Conservation (phyloP, 1,140 invertebrate species). For the Leptinotarsa undecemlineata region DNA sequence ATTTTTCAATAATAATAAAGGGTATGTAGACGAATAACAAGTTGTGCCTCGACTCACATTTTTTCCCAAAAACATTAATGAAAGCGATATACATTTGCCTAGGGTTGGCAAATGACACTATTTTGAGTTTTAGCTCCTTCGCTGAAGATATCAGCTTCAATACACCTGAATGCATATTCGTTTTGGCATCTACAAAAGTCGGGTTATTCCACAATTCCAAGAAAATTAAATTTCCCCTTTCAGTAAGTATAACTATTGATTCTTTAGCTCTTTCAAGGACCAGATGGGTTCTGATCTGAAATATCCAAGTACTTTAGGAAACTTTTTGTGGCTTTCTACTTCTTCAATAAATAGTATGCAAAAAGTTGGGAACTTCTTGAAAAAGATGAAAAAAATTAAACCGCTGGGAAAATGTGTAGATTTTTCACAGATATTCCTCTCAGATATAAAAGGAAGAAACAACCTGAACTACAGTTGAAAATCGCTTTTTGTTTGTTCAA, state of each 20-base stretch:
- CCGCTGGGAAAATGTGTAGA: not conserved
- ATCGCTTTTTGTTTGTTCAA: too few species aligned
- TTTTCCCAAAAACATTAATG: constrained; percentile 37
- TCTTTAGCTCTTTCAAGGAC: constrained; percentile 55
- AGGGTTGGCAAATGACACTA: constrained; percentile 49
- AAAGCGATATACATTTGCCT: constrained; percentile 42
- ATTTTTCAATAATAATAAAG: too few species aligned
- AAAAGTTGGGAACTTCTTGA: too few species aligned
- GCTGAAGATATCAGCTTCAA: constrained; percentile 48
- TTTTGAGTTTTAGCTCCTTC: constrained; percentile 49
- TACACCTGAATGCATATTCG: constrained; percentile 47
- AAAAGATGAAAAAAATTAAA: not conserved
- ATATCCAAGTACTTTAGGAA: constrained; percentile 13
- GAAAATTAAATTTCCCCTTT: constrained; percentile 49
- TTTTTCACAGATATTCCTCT: not conserved
- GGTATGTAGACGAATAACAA: too few species aligned
- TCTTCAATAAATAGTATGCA: too few species aligned
- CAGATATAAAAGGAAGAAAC: too few species aligned
- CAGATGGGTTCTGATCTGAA: constrained; percentile 55
- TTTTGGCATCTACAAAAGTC: constrained; percentile 51
- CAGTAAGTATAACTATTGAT: constrained; percentile 49
- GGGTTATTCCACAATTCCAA: constrained; percentile 53
- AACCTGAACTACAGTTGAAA: too few species aligned
- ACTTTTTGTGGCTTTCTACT: not conserved
- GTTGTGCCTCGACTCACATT: constrained; percentile 38